Evolutionary conservation across 2,797 vertebrate species (phyloP).

Genomic region (Syngnathus acus): DNA sequence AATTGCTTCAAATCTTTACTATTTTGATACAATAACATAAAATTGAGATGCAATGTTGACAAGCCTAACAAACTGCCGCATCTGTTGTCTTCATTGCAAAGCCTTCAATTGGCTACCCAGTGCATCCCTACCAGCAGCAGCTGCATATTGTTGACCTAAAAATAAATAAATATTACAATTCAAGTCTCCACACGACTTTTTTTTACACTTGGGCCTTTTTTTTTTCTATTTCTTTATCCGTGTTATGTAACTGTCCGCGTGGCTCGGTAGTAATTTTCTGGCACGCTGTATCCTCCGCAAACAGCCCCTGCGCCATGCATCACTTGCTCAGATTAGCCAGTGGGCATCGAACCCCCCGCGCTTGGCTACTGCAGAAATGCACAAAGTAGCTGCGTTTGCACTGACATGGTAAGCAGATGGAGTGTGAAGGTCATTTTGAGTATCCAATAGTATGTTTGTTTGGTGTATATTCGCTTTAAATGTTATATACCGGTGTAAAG

Average conservation of each 20-base stretch:
- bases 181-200: slow-evolving; percentile 42
- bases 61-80: background rate
- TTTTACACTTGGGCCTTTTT: slow-evolving; percentile 24
- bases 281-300: slow-evolving; percentile 35
- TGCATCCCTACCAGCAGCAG: slow-evolving; percentile 15
- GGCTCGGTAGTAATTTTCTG: slow-evolving; percentile 46
- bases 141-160: slow-evolving; percentile 50
- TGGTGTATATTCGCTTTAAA: background rate
- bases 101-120: background rate
- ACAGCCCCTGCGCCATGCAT: slow-evolving; percentile 51
- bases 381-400: slow-evolving; percentile 35
- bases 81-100: background rate
- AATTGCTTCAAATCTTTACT: background rate
- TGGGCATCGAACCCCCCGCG: slow-evolving; percentile 52
- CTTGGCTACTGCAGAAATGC: slow-evolving; percentile 38
- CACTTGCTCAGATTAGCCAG: slow-evolving; percentile 62
- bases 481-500: background rate
- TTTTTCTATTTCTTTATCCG: background rate
- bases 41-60: background rate
- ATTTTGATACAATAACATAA: background rate
- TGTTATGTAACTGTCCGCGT: slow-evolving; percentile 47
- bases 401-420: slow-evolving; percentile 52
- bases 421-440: slow-evolving; percentile 60
- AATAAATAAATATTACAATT: slow-evolving; percentile 49
- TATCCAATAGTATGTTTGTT: background rate